phyloP scores from a whole-genome alignment of 2,888 invertebrate species.

The Lumbricus terrestris region DNA sequence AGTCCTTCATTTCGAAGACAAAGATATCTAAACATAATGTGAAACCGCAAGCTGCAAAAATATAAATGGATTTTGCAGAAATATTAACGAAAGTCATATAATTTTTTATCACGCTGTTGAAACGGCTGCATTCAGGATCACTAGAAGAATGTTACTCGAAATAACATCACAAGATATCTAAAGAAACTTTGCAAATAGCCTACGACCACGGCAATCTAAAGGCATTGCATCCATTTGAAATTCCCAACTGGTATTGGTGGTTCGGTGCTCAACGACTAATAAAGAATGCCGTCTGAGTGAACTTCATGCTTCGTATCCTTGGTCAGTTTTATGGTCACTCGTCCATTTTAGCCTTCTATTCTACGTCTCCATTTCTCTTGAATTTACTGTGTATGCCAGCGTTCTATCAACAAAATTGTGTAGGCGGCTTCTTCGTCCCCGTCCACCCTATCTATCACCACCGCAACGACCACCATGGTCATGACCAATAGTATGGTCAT shows the following conservation, averaged over 20 bases:
- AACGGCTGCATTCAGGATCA: background rate
- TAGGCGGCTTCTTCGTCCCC: too few species aligned
- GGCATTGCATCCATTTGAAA: background rate
- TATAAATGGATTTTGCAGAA: background rate
- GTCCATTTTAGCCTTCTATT: background rate
- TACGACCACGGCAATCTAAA: too few species aligned
- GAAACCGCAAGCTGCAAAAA: background rate
- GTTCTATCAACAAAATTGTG: too few species aligned
- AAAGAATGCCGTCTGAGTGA: background rate
- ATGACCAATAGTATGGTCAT: too few species aligned
- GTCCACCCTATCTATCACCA: too few species aligned
- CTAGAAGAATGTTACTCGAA: background rate
- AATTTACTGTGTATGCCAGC: too few species aligned
- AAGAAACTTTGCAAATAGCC: too few species aligned
- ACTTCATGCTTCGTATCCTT: background rate
- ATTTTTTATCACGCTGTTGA: background rate
- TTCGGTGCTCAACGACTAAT: background rate
- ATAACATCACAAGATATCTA: too few species aligned
- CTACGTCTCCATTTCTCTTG: background rate
- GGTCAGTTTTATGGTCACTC: background rate
- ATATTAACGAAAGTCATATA: background rate
- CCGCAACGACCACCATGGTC: too few species aligned
- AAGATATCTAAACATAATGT: background rate
- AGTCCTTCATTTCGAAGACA: background rate
- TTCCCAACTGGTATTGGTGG: background rate